phyloP scores from a whole-genome alignment of 2,888 invertebrate genomes.

The Neria commutata region DNA sequence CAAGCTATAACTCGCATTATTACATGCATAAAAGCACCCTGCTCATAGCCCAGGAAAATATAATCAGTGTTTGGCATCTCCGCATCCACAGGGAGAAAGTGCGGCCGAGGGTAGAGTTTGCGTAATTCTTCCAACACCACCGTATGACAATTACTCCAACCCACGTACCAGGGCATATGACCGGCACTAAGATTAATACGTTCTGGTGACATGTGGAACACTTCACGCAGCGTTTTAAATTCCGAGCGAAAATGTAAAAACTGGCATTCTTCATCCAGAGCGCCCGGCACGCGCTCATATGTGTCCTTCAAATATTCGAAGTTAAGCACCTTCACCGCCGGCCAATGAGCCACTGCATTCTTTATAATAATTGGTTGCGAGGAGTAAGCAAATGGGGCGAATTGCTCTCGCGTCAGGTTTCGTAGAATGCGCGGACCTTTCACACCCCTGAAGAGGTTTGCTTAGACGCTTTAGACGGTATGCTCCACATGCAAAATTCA shows the following conservation, averaged over 20 bases:
- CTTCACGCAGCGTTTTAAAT: slow-evolving; percentile 76
- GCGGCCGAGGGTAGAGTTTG: slow-evolving; percentile 78
- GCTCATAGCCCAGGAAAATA: slow-evolving; percentile 89
- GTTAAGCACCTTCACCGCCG: slow-evolving; percentile 71
- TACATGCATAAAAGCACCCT: slow-evolving; percentile 90
- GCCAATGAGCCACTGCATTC: slow-evolving; percentile 77
- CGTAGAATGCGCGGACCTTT: slow-evolving; percentile 71
- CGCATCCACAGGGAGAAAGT: slow-evolving; percentile 87
- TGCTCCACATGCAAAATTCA: too few relatives aligned
- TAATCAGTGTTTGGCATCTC: slow-evolving; percentile 88
- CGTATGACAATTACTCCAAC: slow-evolving; percentile 92
- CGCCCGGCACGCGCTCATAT: slow-evolving; percentile 72
- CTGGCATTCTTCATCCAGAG: slow-evolving; percentile 82
- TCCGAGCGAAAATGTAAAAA: slow-evolving; percentile 87
- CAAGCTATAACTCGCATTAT: slow-evolving; percentile 48
- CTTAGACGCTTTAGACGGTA: neutral
- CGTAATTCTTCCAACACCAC: slow-evolving; percentile 75
- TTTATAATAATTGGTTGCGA: slow-evolving; percentile 81
- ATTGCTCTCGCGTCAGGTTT: slow-evolving; percentile 73
- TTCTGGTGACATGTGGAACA: slow-evolving; percentile 75
- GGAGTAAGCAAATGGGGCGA: slow-evolving; percentile 76
- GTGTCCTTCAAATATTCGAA: slow-evolving; percentile 73
- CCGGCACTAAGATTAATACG: slow-evolving; percentile 67
- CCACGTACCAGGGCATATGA: slow-evolving; percentile 85
- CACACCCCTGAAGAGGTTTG: slow-evolving; percentile 66